phyloP scores from a whole-genome alignment of 2,797 vertebrate genomes.

The Periparus ater region DNA sequence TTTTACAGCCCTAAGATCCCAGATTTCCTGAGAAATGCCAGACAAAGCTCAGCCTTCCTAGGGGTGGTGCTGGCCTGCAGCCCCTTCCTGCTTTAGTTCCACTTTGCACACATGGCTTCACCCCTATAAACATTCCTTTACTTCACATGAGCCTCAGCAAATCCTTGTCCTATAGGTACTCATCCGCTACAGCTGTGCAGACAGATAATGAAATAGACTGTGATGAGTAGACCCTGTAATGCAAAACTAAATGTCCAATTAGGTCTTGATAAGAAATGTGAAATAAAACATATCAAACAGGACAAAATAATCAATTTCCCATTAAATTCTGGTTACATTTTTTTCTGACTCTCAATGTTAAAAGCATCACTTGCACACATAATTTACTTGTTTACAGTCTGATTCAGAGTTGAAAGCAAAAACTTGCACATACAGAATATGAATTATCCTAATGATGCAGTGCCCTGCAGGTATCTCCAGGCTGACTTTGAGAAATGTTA shows the following conservation, averaged over 20 bases:
- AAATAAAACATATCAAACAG: conserved; percentile 15
- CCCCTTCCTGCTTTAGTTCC: neutral
- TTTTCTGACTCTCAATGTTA: neutral
- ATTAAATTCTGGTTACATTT: neutral
- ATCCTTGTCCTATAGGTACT: neutral
- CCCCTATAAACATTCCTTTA: neutral
- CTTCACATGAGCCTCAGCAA: neutral
- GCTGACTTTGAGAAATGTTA: neutral
- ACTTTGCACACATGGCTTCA: neutral
- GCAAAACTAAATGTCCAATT: neutral
- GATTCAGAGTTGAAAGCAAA: neutral
- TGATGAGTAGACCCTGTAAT: neutral
- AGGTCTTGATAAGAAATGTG: neutral
- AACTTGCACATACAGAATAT: neutral
- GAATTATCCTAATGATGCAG: neutral
- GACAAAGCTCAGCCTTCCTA: neutral
- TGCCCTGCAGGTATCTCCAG: neutral
- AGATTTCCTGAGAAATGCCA: neutral
- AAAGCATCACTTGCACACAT: neutral
- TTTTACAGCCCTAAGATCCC: neutral
- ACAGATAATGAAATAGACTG: neutral
- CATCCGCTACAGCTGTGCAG: neutral
- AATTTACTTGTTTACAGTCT: neutral
- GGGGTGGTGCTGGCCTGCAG: neutral
- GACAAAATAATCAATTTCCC: conserved; percentile 24